Percentiles rank a stretch among this genome's conserved stretches.
These are phyloP conservation scores for Sicus ferrugineus DNA, from an alignment of 2,888 invertebrate species.

Conservation along the genomic window DNA sequence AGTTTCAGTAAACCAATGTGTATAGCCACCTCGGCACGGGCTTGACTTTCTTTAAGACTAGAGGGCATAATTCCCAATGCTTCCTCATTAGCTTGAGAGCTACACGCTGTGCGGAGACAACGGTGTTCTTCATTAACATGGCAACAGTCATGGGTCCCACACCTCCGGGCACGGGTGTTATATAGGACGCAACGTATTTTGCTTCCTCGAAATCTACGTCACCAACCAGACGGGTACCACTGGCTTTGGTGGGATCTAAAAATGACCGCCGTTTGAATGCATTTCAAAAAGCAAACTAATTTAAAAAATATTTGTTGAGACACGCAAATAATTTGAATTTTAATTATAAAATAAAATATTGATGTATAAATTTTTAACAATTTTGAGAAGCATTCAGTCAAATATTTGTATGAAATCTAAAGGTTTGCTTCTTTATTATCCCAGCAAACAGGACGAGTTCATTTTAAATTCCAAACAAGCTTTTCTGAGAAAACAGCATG, in stretches of 20 bases:
- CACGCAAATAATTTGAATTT: too few species aligned
- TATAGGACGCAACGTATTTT: conserved; percentile 79
- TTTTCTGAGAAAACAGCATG: too few species aligned
- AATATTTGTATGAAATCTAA: too few species aligned
- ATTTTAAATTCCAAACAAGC: too few species aligned
- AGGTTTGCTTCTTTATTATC: too few species aligned
- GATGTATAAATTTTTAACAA: too few species aligned
- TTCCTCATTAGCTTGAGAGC: conserved; percentile 67
- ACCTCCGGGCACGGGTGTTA: conserved; percentile 96
- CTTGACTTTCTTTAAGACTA: conserved; percentile 70
- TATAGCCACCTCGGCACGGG: conserved; percentile 89
- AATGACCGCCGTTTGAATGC: too few species aligned
- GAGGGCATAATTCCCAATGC: conserved; percentile 76
- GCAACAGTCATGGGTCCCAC: conserved; percentile 99
- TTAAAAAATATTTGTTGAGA: too few species aligned
- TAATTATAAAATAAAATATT: too few species aligned
- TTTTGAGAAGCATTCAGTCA: too few species aligned
- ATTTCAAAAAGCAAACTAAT: too few species aligned
- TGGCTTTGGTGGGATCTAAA: conserved; percentile 77
- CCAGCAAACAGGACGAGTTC: too few species aligned
- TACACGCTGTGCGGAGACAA: conserved; percentile 78
- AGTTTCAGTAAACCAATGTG: not conserved
- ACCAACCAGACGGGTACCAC: conserved; percentile 86
- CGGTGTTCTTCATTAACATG: conserved; percentile 96
- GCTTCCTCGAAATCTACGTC: conserved; percentile 92